Base-by-base conservation (phyloP, 2,888 invertebrate genomes). In the Campoplex nolae region DNA sequence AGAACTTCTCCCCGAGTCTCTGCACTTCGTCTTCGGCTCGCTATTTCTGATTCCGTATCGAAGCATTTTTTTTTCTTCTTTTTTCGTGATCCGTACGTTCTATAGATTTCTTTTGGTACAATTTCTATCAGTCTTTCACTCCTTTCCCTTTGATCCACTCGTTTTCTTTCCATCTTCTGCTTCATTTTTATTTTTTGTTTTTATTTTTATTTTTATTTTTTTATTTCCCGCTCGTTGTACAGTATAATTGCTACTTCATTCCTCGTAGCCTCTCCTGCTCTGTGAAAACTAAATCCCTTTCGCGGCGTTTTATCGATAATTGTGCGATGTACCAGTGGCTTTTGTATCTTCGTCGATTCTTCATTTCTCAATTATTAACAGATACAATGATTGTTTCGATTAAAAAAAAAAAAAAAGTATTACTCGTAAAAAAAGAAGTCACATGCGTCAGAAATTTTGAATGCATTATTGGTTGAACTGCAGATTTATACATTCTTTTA, bases 41-140 rank as follows among this genome's bases (percentile, higher is more conserved):
- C 67, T 73, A 58, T 68, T 79, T 85, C 76, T 56, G 48, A 73
- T 65, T 80, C 80, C 67, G 65, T 82, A 71, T 77, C 76, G 62
- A 42, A 74, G 70, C 67, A 42, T 78, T 78, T 85, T 85, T 73
- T 54, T 77, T 86, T 70, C n/a, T 78, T 45, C 38, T 38, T 18
- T 28, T 18, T 51, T 35, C 6, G 28, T 23, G 23, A 23, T 42
- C 54, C 54, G 85, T 54, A 74, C 8, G 28, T 35, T 16, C 67
- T 71, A 28, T 62, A 35, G 23, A 28, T 74, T 18, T 48, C 48
- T 79, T 45, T 71, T 54, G 73, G 54, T 80, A 78, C 56, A 81
- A 73, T 71, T 88, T 79, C 76, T n/a, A 65, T 51, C 74, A 62
- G 56, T 16, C 48, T n/a, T 81, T 45, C 32, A 32, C 42, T 35